Evolutionary conservation across 1,140 invertebrate species (phyloP), one percentile per base, ranked within the genome.

Genomic region (Monochamus saltuarius): DNA sequence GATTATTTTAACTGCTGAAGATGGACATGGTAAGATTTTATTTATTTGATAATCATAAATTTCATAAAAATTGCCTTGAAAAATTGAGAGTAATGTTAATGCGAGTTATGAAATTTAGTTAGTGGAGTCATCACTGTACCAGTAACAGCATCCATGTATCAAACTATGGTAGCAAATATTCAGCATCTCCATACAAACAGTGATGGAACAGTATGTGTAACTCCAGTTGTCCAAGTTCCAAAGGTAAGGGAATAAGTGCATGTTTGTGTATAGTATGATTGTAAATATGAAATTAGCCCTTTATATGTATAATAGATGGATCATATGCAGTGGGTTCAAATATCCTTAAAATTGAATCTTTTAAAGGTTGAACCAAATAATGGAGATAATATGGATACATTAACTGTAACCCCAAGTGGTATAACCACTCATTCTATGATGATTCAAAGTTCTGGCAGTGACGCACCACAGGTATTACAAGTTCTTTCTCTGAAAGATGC

Each of bases 41-140:
- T 14, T 16, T 8, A 43, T 8, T 13, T 17, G 17, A 16, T 8
- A 43, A 43, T 43, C 8, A 40, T 16, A 43, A 1, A 14, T 1
- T 43, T 22, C 22, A 16, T n/a, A 13, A 22, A 49, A 17, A 49
- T 11, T 13, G 9, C 29, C 2, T 10, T 19, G n/a, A 13, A 49
- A 22, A 19, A 19, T 0, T 16, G 19, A 43, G 54, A 17, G 6
- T 42, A 37, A 8, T 22, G 14, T 39, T 3, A 37, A 54, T 10
- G 22, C 4, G 14, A 56, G 34, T 16, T 46, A 16, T 46, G 13
- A 14, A 88, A 92, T 50, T 90, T 90, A 58, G 92, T 95, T 61
- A 94, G 91, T 71, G 94, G 95, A 42, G 95, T 97, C 77, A 95
- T 98, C 69, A 95, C 94, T 38, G 91, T 97, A 60, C 95, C 95